Evolutionary conservation across 2,113 vertebrate species (phyloP).

Genomic region (Catharus bicknelli): DNA sequence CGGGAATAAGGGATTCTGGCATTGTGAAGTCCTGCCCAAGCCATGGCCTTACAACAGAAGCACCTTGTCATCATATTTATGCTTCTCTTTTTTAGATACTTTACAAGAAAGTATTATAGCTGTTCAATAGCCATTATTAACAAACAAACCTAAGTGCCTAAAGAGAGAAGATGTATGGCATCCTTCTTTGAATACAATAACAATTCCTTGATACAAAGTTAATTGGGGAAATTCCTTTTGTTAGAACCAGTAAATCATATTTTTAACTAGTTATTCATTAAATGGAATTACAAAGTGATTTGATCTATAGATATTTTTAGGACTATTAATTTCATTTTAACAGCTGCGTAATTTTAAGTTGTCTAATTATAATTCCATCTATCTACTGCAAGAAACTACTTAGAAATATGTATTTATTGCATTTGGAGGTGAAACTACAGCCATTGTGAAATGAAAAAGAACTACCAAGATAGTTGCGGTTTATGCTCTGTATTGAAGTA

Average conservation of each 20-base stretch:
- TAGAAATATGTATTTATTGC: not conserved
- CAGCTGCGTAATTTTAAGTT: slow-evolving; percentile 6
- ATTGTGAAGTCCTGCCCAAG: not conserved
- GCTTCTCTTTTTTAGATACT: not conserved
- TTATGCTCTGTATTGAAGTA: not conserved
- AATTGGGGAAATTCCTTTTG: not conserved
- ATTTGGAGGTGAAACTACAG: not conserved
- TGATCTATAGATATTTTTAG: not conserved
- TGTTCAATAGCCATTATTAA: not conserved
- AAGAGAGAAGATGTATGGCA: not conserved
- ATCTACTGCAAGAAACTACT: not conserved
- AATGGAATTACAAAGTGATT: not conserved
- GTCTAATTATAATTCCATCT: slow-evolving; percentile 12
- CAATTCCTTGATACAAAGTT: not conserved
- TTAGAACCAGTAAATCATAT: not conserved
- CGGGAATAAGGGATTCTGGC: not conserved
- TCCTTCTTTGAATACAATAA: not conserved
- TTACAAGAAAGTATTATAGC: not conserved
- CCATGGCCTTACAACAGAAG: not conserved
- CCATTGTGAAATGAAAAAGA: not conserved
- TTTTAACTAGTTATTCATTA: not conserved
- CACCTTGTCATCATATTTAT: not conserved
- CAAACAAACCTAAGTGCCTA: not conserved
- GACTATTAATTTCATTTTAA: slow-evolving; percentile 22
- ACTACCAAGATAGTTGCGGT: not conserved